Base-by-base conservation (phyloP, 2,113 vertebrate species). In the Festucalex cinctus region DNA sequence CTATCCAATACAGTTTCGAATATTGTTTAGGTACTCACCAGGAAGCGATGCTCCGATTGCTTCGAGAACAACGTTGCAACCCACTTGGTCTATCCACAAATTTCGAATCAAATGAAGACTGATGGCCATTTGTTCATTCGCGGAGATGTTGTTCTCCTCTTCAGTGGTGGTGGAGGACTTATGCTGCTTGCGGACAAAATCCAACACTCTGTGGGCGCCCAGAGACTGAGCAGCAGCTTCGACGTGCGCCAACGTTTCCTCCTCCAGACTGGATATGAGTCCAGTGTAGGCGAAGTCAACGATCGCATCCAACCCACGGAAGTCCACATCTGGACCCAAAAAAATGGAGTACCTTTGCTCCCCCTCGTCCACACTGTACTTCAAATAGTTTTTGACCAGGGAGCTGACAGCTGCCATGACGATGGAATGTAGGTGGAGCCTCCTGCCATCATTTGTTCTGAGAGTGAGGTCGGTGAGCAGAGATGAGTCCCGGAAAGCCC, bases 211-310 rank as follows among this genome's bases (percentile, higher is more conserved):
- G 1, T 85, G 80, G 0, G 79, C 91, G 0, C 93, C 92, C 43
- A 97, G 74, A 0, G 35, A 71, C 41, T 20, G 64, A 16, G 94
- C 94, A 0, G 92, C 88, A 0, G 71, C 77, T 59, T 86, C 76
- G 59, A 95, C 84, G 22, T 91, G 89, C 0, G 2, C 20, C 1
- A 77, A 7, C 0, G 16, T 78, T 24, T 74, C 71, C 56, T 41
- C 0, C 1, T 49, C 77, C 75, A 91, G 71, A 48, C 37, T 10
- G 1, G 89, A 58, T 7, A 91, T 75, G 32, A 65, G 16, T 13
- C 95, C 96, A 7, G 87, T 86, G 9, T 98, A 98, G 56, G 95
- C 93, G 22, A 98, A 96, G 70, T 93, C 85, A 39, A 97, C 80
- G 63, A 95, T 68, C 0, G 91, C 90, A 53, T 89, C 86, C 73